Conservation (phyloP, 2,113 vertebrate species). For the Sula dactylatra region DNA sequence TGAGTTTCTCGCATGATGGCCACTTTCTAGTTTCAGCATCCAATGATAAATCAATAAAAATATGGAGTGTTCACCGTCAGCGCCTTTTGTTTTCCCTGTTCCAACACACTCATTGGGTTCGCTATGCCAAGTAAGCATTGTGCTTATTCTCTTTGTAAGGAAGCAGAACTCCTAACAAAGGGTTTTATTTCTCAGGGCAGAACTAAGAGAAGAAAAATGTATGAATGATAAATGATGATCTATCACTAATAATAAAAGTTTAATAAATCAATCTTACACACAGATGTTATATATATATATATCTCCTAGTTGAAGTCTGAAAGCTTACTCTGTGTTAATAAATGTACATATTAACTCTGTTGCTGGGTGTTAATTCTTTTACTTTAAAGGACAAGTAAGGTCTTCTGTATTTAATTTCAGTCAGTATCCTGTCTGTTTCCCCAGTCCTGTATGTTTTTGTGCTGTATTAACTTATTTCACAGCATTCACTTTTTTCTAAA, state of each 20-base stretch:
- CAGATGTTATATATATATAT: neutral
- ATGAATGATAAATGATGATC: neutral
- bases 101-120: constrained; percentile 91
- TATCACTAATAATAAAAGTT: neutral
- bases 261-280: neutral
- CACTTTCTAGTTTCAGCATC: constrained; percentile 86
- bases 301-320: neutral
- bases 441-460: neutral
- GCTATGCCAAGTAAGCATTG: constrained; percentile 85
- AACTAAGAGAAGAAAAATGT: neutral
- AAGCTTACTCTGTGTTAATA: neutral
- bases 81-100: constrained; percentile 85
- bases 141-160: neutral
- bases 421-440: neutral
- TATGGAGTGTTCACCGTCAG: constrained; percentile 85
- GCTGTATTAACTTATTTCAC: neutral
- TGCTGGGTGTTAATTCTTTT: neutral
- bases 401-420: neutral
- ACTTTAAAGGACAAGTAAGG: neutral
- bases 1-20: constrained; percentile 86
- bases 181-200: neutral
- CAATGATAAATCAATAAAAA: constrained; percentile 91
- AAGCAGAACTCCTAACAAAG: neutral
- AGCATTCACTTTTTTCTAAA: neutral
- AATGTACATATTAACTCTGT: neutral